These are phyloP conservation scores for Drosophila percnosoma DNA, from an alignment of 2,888 invertebrate genomes.

Conservation along the genomic window DNA sequence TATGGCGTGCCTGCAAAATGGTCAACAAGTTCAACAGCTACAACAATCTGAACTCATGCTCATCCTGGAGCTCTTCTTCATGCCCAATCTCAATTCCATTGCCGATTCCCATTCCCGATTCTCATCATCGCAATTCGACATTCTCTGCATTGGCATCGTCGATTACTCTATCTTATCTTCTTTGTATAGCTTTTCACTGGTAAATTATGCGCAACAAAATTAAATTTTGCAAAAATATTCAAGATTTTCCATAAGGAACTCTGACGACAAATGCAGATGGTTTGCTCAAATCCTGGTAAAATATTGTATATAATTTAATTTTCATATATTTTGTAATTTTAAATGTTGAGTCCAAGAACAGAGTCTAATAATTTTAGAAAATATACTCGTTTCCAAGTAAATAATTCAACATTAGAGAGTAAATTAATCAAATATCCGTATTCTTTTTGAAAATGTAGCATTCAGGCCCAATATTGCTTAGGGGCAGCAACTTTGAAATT, in stretches of 20 bases:
- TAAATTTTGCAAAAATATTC: too few species aligned
- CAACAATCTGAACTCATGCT: conserved; percentile 32
- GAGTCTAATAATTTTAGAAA: neutral
- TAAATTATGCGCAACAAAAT: too few species aligned
- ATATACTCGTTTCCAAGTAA: neutral
- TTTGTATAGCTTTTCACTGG: too few species aligned
- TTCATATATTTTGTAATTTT: too few species aligned
- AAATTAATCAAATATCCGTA: neutral
- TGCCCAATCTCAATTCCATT: neutral
- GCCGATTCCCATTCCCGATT: neutral
- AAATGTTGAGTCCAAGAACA: neutral
- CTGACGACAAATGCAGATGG: neutral
- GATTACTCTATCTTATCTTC: neutral
- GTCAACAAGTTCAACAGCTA: conserved; percentile 53
- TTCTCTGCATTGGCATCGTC: neutral
- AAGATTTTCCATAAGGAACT: too few species aligned
- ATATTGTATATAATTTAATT: too few species aligned
- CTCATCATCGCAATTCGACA: neutral
- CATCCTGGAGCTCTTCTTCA: neutral
- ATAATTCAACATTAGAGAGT: neutral
- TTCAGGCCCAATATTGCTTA: too few species aligned
- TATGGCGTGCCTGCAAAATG: conserved; percentile 28
- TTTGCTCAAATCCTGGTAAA: neutral
- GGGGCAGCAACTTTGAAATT: neutral
- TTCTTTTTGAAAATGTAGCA: too few species aligned